These are phyloP conservation scores for Macrobrachium rosenbergii DNA, from an alignment of 1,140 invertebrate genomes.

Conservation along the genomic window DNA sequence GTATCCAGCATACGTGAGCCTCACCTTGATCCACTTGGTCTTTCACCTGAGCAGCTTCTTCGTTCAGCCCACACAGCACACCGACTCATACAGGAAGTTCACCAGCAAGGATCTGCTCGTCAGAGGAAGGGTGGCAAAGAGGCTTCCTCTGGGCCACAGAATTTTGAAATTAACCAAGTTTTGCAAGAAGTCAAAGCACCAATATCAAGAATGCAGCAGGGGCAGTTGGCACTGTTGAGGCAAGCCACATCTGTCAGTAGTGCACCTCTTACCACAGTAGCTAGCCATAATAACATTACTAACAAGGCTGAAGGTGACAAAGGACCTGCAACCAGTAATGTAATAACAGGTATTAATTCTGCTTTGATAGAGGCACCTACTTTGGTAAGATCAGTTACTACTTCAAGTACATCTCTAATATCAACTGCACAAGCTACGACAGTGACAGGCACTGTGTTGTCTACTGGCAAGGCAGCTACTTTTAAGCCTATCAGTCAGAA, in stretches of 20 bases:
- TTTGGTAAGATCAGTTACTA: not conserved
- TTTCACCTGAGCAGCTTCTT: conserved; percentile 60
- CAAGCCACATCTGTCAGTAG: conserved; percentile 29
- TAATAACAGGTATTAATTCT: conserved; percentile 7
- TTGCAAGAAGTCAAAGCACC: conserved; percentile 62
- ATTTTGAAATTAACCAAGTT: conserved; percentile 65
- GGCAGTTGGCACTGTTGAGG: conserved; percentile 47
- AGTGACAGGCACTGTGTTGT: conserved; percentile 40
- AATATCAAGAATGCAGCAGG: conserved; percentile 56
- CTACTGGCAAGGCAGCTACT: conserved; percentile 10
- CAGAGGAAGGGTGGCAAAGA: conserved; percentile 35
- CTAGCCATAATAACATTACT: conserved; percentile 9
- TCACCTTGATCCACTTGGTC: conserved; percentile 61
- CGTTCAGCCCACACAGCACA: conserved; percentile 61
- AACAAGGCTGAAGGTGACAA: conserved; percentile 16
- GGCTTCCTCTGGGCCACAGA: conserved; percentile 45
- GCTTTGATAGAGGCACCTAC: conserved; percentile 33
- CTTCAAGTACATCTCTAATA: conserved; percentile 10
- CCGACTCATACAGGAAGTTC: conserved; percentile 59
- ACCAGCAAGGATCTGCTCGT: conserved; percentile 38
- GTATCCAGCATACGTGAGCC: conserved; percentile 62
- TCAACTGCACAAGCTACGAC: conserved; percentile 12
- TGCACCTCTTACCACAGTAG: conserved; percentile 3
- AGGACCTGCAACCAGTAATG: conserved; percentile 2
- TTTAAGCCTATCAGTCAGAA: too few species aligned